Percentiles rank a stretch among this genome's conserved stretches.
phyloP scores from a whole-genome alignment of 1,140 invertebrate species.

The Aphaenogaster floridana region DNA sequence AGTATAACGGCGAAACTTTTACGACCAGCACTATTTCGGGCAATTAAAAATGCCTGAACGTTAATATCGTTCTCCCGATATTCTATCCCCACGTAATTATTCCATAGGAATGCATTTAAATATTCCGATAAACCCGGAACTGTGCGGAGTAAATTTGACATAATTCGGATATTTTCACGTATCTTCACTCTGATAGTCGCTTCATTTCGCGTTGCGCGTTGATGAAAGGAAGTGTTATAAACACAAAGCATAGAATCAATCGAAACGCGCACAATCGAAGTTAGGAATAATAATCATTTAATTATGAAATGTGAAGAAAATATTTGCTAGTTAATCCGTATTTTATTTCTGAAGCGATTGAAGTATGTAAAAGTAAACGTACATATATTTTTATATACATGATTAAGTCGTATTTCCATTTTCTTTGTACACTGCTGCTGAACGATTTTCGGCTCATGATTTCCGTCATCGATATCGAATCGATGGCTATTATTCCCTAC shows the following conservation, averaged over 20 bases:
- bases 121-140: neutral
- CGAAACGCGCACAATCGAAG: neutral
- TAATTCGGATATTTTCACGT: neutral
- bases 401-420: neutral
- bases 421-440: neutral
- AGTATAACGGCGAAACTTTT: conserved; percentile 35
- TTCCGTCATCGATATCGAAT: neutral
- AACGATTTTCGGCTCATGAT: neutral
- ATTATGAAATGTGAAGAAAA: neutral
- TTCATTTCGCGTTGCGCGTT: neutral
- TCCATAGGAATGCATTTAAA: neutral
- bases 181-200: neutral
- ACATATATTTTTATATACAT: neutral
- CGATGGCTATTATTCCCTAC: neutral
- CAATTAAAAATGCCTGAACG: conserved; percentile 12
- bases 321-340: neutral
- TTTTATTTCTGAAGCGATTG: neutral
- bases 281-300: conserved; percentile 19
- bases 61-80: conserved; percentile 27
- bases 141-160: neutral
- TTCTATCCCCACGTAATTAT: conserved; percentile 11
- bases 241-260: neutral
- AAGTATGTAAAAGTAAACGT: neutral
- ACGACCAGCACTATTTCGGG: neutral
- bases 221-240: conserved; percentile 5